These are phyloP conservation scores for Eudasyphora cyanicolor DNA, from an alignment of 2,888 invertebrate genomes.

Conservation along the genomic window DNA sequence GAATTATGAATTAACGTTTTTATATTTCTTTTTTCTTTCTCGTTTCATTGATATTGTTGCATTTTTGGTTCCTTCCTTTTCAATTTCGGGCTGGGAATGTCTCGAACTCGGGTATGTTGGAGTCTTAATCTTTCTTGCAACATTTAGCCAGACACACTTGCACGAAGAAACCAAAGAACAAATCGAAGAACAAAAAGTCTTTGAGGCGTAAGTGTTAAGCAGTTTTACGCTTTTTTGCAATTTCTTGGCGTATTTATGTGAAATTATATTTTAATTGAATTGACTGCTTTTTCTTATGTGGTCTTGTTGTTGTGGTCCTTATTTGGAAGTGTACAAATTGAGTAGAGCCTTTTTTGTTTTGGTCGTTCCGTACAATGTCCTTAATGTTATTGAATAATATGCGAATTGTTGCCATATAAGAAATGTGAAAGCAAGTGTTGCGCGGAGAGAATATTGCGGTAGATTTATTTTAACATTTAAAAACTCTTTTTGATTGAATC, in stretches of 20 bases:
- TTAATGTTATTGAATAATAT: conserved; percentile 55
- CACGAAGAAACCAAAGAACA: background rate
- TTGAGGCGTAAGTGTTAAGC: conserved; percentile 68
- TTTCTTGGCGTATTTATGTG: conserved; percentile 37
- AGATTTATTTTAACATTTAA: no score
- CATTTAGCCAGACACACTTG: conserved; percentile 37
- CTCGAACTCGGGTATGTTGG: background rate
- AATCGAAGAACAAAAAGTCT: conserved; percentile 39
- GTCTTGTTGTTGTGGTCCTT: conserved; percentile 35
- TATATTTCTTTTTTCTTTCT: conserved; percentile 25
- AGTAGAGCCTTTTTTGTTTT: conserved; percentile 36
- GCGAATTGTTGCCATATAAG: no score
- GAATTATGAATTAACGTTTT: conserved; percentile 64
- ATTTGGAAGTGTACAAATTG: conserved; percentile 26
- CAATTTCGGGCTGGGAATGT: background rate
- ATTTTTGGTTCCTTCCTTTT: conserved; percentile 11
- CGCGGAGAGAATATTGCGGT: no score
- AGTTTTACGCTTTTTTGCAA: conserved; percentile 69
- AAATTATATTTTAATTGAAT: conserved; percentile 64
- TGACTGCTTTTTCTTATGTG: conserved; percentile 62
- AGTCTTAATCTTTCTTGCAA: conserved; percentile 40
- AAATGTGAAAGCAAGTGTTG: no score
- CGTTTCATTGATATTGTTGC: conserved; percentile 13
- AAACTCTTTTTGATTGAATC: no score
- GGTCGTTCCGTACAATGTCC: background rate